Evolutionary conservation across 2,113 vertebrate species (phyloP).

Genomic region (Python bivittatus): DNA sequence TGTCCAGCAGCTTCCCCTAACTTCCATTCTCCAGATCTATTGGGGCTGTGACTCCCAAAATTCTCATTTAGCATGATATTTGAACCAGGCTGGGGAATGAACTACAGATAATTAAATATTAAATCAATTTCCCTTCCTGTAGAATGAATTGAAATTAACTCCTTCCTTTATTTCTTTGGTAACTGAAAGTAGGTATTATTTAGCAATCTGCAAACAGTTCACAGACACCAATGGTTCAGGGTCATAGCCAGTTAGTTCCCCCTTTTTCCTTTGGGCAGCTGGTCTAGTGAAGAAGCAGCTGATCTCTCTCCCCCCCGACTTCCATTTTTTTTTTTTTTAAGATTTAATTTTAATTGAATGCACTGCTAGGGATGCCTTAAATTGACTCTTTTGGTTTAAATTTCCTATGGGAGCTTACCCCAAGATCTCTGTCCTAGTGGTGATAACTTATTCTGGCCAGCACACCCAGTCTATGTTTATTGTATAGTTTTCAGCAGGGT

Average conservation of each 20-base stretch:
- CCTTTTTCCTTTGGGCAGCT: conserved; percentile 56
- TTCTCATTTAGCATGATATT: neutral
- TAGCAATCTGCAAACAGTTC: conserved; percentile 36
- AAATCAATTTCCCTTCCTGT: neutral
- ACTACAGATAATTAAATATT: neutral
- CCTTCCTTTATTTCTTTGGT: neutral
- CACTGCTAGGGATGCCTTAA: conserved; percentile 67
- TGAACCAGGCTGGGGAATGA: neutral
- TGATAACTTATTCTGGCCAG: conserved; percentile 80
- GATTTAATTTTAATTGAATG: conserved; percentile 77
- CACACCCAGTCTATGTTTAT: conserved; percentile 66
- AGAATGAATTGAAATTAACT: neutral
- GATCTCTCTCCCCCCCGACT: conserved; percentile 46
- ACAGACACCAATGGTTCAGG: conserved; percentile 25
- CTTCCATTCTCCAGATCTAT: neutral
- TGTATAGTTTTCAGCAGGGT: conserved; percentile 40
- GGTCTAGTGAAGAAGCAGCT: conserved; percentile 59
- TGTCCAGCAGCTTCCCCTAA: neutral
- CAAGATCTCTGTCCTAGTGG: conserved; percentile 71
- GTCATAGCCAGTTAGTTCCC: conserved; percentile 46
- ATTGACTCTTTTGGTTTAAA: conserved; percentile 70
- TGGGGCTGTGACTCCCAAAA: neutral
- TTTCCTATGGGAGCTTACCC: conserved; percentile 72
- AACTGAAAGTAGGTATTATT: neutral
- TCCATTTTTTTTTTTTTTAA: conserved; percentile 40